A percentile compares a stretch with the other conserved stretches of the same genome.
Evolutionary conservation across 2,797 vertebrate genomes (phyloP).

Genomic region (Columba guinea): DNA sequence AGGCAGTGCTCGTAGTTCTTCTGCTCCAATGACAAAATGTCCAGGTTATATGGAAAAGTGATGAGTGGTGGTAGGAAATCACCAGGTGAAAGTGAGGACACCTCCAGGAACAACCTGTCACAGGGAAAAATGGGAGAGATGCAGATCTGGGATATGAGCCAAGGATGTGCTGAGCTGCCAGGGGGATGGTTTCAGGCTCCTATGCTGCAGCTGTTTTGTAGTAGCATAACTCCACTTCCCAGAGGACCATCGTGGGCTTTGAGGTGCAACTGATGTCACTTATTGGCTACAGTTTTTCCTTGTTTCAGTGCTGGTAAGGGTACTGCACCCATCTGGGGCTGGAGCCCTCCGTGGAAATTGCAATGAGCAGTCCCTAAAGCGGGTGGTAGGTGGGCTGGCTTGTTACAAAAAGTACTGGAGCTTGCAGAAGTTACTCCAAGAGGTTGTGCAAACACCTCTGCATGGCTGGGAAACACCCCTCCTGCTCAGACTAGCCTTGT

Average conservation of each 20-base stretch:
- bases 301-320: background rate
- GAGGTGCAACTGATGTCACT: background rate
- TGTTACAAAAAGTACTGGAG: background rate
- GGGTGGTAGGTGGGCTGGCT: background rate
- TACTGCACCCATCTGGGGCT: background rate
- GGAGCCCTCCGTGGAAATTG: background rate
- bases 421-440: background rate
- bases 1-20: background rate
- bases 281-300: background rate
- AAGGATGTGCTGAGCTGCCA: background rate
- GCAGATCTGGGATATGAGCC: background rate
- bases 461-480: background rate
- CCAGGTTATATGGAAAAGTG: background rate
- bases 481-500: background rate
- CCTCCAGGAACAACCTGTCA: background rate
- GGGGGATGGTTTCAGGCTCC: background rate
- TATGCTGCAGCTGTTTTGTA: background rate
- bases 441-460: background rate
- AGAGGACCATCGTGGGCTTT: background rate
- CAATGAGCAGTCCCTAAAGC: background rate
- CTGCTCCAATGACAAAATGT: background rate
- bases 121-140: background rate
- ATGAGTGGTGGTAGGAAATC: background rate
- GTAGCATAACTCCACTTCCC: background rate
- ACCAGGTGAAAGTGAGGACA: background rate